These are phyloP conservation scores for Proterorhinus semilunaris DNA, from an alignment of 2,113 vertebrate genomes.

Conservation along the genomic window DNA sequence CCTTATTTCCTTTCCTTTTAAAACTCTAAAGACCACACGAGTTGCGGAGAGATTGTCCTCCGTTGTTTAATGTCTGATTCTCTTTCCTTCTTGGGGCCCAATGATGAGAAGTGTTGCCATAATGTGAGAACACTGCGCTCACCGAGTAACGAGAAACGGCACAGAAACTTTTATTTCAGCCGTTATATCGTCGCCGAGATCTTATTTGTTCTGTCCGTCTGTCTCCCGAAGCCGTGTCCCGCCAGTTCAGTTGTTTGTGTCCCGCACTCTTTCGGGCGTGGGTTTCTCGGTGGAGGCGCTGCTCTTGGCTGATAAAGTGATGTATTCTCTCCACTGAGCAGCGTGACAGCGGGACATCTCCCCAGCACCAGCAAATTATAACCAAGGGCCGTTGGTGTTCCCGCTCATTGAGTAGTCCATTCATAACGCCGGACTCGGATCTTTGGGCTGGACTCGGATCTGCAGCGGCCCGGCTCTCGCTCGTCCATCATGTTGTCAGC, in stretches of 20 bases:
- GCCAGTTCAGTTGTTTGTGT: background rate
- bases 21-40: too few relatives aligned
- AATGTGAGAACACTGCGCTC: too few relatives aligned
- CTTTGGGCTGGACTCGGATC: constrained; percentile 36
- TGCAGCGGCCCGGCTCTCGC: constrained; percentile 27
- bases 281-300: background rate
- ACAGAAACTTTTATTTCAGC: too few relatives aligned
- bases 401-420: constrained; percentile 54
- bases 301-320: constrained; percentile 24
- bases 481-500: constrained; percentile 60
- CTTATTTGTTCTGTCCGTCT: too few relatives aligned
- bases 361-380: constrained; percentile 38
- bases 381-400: constrained; percentile 55
- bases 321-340: constrained; percentile 37
- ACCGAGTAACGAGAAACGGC: too few relatives aligned
- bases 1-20: too few relatives aligned
- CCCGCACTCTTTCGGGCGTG: background rate
- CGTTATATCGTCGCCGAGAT: too few relatives aligned
- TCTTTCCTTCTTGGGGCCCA: too few relatives aligned
- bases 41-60: too few relatives aligned
- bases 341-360: constrained; percentile 39
- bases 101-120: too few relatives aligned
- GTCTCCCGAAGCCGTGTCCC: background rate
- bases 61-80: too few relatives aligned
- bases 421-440: constrained; percentile 55